A percentile compares a stretch with the other conserved stretches of the same genome.
These are phyloP conservation scores for Astyanax mexicanus DNA, from an alignment of 2,797 vertebrate species.

Conservation along the genomic window DNA sequence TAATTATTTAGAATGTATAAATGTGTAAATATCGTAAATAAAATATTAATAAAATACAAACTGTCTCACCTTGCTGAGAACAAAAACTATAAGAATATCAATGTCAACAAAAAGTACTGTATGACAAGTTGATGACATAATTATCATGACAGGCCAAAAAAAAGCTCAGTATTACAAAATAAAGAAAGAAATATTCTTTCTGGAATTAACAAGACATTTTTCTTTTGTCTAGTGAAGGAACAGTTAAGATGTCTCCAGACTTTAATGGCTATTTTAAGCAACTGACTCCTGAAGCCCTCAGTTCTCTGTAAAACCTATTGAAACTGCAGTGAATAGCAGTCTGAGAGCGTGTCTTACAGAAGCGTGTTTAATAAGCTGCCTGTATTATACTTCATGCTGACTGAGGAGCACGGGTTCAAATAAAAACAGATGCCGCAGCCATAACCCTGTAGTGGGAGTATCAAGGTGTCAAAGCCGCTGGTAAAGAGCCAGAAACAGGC, in stretches of 20 bases:
- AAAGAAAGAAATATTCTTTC: too few species aligned
- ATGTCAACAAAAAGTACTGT: too few species aligned
- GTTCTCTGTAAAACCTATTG: neutral
- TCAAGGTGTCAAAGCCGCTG: constrained; percentile 18
- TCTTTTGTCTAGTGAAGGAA: too few species aligned
- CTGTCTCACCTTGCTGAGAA: too few species aligned
- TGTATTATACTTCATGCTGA: constrained; percentile 21
- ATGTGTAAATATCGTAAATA: too few species aligned
- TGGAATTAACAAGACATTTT: too few species aligned
- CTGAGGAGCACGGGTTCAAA: constrained; percentile 9
- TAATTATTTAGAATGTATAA: too few species aligned
- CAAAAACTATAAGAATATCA: too few species aligned
- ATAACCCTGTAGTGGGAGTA: constrained; percentile 16
- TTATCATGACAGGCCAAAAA: too few species aligned
- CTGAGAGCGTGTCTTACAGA: neutral
- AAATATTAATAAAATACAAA: too few species aligned
- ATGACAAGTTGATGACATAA: too few species aligned
- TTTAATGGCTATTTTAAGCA: neutral
- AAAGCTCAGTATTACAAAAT: too few species aligned
- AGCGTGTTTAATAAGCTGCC: constrained; percentile 27
- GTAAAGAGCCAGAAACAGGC: constrained; percentile 64
- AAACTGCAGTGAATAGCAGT: neutral
- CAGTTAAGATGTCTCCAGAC: neutral
- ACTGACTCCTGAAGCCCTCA: neutral
- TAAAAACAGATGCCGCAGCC: constrained; percentile 36